These are phyloP conservation scores for Aphelocoma californica DNA, from an alignment of 2,797 vertebrate genomes.

Conservation along the genomic window DNA sequence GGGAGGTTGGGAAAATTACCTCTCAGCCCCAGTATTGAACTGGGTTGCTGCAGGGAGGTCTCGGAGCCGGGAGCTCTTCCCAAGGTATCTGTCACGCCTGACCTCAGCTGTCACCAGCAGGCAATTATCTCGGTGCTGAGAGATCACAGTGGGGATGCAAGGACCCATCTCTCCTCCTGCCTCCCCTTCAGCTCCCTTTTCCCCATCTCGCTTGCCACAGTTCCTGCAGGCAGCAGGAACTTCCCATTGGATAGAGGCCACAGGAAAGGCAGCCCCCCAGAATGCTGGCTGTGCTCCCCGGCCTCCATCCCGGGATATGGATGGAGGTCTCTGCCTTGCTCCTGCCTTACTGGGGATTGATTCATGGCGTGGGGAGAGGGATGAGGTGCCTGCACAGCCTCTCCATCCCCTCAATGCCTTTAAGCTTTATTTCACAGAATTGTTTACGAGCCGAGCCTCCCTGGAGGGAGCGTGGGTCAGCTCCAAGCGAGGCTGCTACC, in stretches of 20 bases:
- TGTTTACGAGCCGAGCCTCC: neutral
- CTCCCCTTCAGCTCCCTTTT: neutral
- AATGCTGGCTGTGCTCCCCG: neutral
- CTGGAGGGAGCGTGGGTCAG: neutral
- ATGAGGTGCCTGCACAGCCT: neutral
- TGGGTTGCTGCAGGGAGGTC: neutral
- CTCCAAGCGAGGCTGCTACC: neutral
- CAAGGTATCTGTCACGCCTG: conserved; percentile 47
- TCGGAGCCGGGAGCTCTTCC: neutral
- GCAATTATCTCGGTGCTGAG: conserved; percentile 54
- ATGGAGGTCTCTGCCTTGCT: neutral
- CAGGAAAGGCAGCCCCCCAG: neutral
- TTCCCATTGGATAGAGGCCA: fast-evolving
- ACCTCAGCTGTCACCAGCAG: conserved; percentile 59
- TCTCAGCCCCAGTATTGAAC: neutral
- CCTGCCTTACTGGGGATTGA: neutral
- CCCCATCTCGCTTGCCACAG: neutral
- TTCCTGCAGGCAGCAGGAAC: neutral
- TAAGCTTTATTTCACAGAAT: neutral
- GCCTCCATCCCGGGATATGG: neutral
- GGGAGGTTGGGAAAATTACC: neutral
- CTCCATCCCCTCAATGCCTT: neutral
- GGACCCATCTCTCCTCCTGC: neutral
- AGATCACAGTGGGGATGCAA: neutral
- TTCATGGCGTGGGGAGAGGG: neutral